Percentiles rank a stretch among this genome's conserved stretches.
phyloP scores from a whole-genome alignment of 1,140 invertebrate species.

The Meloidogyne hapla region DNA sequence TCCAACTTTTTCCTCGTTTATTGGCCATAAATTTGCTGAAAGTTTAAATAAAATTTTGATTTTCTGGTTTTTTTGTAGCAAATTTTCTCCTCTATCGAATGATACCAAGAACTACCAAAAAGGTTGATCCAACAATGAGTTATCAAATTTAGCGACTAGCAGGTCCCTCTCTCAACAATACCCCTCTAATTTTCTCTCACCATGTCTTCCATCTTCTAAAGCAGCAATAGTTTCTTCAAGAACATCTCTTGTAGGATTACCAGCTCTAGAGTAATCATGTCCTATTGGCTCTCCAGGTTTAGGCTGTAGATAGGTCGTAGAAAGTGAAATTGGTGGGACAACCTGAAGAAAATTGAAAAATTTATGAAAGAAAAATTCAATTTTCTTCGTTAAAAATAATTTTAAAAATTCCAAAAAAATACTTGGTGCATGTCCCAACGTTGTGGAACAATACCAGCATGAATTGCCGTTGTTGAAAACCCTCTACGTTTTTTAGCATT shows the following conservation, averaged over 20 bases:
- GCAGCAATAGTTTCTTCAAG: constrained; percentile 85
- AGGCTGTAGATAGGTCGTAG: constrained; percentile 90
- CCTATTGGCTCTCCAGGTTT: constrained; percentile 78
- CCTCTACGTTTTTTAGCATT: constrained; percentile 9
- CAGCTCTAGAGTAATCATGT: constrained; percentile 69
- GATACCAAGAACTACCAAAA: too few species aligned
- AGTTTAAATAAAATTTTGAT: too few species aligned
- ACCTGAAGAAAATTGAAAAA: constrained; percentile 69
- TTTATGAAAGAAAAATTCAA: constrained; percentile 51
- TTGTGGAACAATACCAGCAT: constrained; percentile 33
- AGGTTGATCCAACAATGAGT: too few species aligned
- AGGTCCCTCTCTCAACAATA: too few species aligned
- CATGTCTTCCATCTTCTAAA: constrained; percentile 84
- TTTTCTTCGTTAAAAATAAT: constrained; percentile 4
- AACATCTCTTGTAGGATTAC: constrained; percentile 86
- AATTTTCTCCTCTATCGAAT: too few species aligned
- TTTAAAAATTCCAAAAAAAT: constrained; percentile 4
- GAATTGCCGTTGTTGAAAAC: constrained; percentile 36
- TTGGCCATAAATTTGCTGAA: too few species aligned
- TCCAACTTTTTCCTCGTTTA: too few species aligned
- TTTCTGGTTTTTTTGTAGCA: too few species aligned
- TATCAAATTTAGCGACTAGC: too few species aligned
- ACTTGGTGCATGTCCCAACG: constrained; percentile 43
- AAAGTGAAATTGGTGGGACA: constrained; percentile 83
- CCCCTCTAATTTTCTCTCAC: constrained; percentile 61